Conservation (phyloP, 2,797 vertebrate genomes). For the Lycodopsis pacificus region DNA sequence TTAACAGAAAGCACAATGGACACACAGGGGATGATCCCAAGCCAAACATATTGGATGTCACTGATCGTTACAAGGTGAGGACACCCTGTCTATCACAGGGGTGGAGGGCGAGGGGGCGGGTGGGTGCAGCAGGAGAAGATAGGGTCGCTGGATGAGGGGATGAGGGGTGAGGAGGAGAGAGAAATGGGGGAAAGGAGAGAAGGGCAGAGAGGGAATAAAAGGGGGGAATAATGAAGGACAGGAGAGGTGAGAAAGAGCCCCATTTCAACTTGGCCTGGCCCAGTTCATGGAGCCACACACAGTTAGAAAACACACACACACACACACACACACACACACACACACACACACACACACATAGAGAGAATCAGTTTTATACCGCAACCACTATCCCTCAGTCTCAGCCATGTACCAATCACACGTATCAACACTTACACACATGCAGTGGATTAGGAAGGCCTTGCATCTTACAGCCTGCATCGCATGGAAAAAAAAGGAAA, state of each 20-base stretch:
- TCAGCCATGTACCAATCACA: slow-evolving; percentile 11
- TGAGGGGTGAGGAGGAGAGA: slow-evolving; percentile 19
- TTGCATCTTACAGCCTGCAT: neutral
- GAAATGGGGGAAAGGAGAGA: slow-evolving; percentile 22
- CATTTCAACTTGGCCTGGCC: slow-evolving; percentile 5
- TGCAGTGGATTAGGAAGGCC: slow-evolving; percentile 22
- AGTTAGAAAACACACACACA: neutral
- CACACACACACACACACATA: slow-evolving; percentile 22
- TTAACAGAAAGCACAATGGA: slow-evolving; percentile 76
- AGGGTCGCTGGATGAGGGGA: slow-evolving; percentile 34
- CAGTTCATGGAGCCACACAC: neutral
- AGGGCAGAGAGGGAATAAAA: slow-evolving; percentile 35
- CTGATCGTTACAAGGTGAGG: slow-evolving; percentile 78
- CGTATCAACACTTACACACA: slow-evolving; percentile 15
- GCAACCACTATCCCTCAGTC: slow-evolving; percentile 2
- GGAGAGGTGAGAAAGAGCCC: slow-evolving; percentile 50
- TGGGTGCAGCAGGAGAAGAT: slow-evolving; percentile 13
- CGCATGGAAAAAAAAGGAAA: neutral
- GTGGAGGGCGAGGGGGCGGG: slow-evolving; percentile 13
- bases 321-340: slow-evolving; percentile 21
- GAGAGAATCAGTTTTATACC: slow-evolving; percentile 14
- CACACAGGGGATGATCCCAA: slow-evolving; percentile 74
- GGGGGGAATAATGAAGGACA: slow-evolving; percentile 38
- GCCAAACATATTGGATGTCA: slow-evolving; percentile 79
- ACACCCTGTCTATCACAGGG: slow-evolving; percentile 72